Evolutionary conservation across 2,888 invertebrate species (phyloP), one percentile per base, ranked within the genome.

Genomic region (Dinocampus coccinellae): DNA sequence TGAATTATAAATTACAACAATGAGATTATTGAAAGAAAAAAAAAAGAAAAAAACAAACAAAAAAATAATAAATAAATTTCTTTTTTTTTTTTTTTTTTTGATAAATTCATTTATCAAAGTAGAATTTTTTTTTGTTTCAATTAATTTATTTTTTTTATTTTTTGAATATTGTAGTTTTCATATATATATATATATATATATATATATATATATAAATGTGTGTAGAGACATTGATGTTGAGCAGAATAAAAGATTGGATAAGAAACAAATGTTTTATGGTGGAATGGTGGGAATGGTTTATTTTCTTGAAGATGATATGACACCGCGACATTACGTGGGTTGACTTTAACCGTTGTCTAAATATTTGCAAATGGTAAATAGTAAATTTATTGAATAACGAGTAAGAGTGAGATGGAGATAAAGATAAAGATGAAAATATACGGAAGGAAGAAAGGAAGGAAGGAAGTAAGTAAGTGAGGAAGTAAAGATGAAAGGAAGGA

Each of bases 401-500:
- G 39, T n/a, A 3, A 13, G 39, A 39, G 39, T 39, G n/a, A 39
- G n/a, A n/a, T n/a, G n/a, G 16, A 47, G 16, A n/a, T n/a, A 1
- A 78, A 16, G 7, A 47, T 4, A 16, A 16, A 16, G 47, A 16
- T 16, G 16, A n/a, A 47, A 3, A 6, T n/a, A 39, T n/a, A 39
- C 7, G 33, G n/a, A 39, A 39, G n/a, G 64, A 64, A 53, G 26
- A 26, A 52, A 64, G 33, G 10, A 10, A 55, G n/a, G 42, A 16
- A 53, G 22, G 22, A 52, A 53, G 55, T 20, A 20, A 63, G 22
- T n/a, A n/a, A 7, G 29, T 29, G 7, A 29, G 29, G 7, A 4
- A 29, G 29, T 29, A 78, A 74, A 73, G 64, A 64, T 52, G 26
- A 26, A 52, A 64, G 33, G 10, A 10, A 55, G n/a, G 42, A 16